Conservation (phyloP, 2,797 vertebrate species). For the Rhabdophis nuchalis region DNA sequence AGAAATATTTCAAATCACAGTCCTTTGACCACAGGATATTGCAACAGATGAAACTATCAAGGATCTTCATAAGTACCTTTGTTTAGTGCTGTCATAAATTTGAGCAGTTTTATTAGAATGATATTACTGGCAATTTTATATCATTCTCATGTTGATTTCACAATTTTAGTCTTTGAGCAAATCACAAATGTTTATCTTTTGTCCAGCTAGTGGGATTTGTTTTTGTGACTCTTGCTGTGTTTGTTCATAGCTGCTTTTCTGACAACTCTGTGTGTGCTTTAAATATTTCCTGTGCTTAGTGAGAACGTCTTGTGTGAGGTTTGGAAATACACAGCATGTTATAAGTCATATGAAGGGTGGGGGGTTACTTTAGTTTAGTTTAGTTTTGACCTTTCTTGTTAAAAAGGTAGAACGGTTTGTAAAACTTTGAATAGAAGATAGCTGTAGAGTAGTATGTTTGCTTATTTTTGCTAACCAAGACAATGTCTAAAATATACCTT, state of each 20-base stretch:
- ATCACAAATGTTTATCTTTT: neutral
- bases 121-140: neutral
- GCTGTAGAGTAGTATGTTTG: slow-evolving; percentile 71
- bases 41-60: neutral
- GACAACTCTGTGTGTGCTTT: slow-evolving; percentile 52
- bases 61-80: neutral
- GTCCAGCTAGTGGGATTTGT: neutral
- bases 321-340: slow-evolving; percentile 56
- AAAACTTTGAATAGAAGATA: slow-evolving; percentile 74
- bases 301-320: slow-evolving; percentile 38
- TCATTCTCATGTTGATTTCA: neutral
- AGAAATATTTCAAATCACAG: neutral
- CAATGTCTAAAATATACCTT: slow-evolving; percentile 69
- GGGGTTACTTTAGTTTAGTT: slow-evolving; percentile 34
- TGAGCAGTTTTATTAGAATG: neutral
- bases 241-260: slow-evolving; percentile 27
- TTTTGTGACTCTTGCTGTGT: neutral
- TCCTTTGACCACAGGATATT: neutral
- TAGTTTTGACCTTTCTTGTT: slow-evolving; percentile 66
- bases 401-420: slow-evolving; percentile 68
- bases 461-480: slow-evolving; percentile 77
- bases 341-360: slow-evolving; percentile 14
- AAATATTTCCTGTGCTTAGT: slow-evolving; percentile 33
- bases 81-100: neutral
- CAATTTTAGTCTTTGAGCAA: neutral